Conservation (phyloP, 2,113 vertebrate genomes). For the Panthera tigris region DNA sequence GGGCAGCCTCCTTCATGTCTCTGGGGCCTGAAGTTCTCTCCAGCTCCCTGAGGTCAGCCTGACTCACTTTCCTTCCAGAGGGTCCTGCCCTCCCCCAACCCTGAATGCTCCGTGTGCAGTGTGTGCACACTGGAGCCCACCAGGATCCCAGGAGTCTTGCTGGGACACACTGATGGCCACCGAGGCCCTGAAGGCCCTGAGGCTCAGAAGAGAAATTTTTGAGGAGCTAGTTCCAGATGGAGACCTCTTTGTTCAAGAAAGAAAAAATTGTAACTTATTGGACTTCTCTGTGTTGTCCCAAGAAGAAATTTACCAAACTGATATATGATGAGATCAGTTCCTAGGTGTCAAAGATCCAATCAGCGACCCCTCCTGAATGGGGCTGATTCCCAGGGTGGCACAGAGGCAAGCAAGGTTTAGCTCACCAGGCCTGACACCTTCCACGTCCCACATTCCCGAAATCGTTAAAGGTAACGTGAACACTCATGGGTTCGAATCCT, state of each 20-base stretch:
- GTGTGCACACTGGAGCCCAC: rapidly evolving
- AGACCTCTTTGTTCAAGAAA: not conserved
- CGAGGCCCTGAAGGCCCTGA: not conserved
- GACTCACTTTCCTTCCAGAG: not conserved
- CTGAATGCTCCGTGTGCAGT: not conserved
- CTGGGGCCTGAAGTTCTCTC: not conserved
- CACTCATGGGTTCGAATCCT: not conserved
- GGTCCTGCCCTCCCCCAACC: not conserved
- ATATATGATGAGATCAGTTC: not conserved
- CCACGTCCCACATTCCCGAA: not conserved
- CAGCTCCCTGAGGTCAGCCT: not conserved
- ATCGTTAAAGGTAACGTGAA: not conserved
- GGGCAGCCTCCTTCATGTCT: not conserved
- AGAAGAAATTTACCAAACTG: not conserved
- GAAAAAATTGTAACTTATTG: not conserved
- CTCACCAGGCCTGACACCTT: not conserved
- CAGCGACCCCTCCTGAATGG: not conserved
- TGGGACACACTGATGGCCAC: not conserved
- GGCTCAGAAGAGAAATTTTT: not conserved
- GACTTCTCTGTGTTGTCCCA: not conserved
- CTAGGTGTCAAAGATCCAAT: not conserved
- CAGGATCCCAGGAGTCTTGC: not conserved
- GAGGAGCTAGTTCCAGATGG: not conserved
- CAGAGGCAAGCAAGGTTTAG: not conserved
- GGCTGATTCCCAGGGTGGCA: not conserved